phyloP scores from a whole-genome alignment of 2,113 vertebrate genomes.

The Rafetus swinhoei region DNA sequence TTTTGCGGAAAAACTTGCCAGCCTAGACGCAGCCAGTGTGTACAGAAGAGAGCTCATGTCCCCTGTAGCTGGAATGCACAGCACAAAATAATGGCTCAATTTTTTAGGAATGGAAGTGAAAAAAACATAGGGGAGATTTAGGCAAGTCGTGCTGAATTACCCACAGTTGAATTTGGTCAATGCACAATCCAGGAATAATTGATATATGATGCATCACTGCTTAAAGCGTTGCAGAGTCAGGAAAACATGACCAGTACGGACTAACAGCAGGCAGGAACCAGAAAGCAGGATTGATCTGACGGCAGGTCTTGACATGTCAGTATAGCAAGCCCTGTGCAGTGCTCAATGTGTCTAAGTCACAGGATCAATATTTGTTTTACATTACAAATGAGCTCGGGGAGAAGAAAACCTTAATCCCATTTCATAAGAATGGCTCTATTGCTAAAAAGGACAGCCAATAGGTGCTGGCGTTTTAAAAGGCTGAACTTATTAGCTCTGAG shows the following conservation, averaged over 20 bases:
- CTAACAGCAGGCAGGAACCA: conserved; percentile 52
- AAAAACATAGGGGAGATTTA: no score
- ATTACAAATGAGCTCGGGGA: conserved; percentile 21
- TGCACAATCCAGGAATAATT: conserved; percentile 25
- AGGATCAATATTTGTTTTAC: conserved; percentile 45
- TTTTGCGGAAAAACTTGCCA: no score
- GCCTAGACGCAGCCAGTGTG: no score
- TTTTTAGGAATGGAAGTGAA: no score
- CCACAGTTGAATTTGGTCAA: no score
- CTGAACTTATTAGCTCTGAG: conserved; percentile 54
- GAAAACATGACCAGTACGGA: conserved; percentile 62
- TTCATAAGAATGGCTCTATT: conserved; percentile 43
- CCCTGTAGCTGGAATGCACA: neutral
- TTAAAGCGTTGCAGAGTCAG: conserved; percentile 49
- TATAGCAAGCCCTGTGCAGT: neutral
- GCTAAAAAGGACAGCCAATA: conserved; percentile 31
- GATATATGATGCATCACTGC: conserved; percentile 52
- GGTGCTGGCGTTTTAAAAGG: conserved; percentile 51
- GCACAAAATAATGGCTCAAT: neutral
- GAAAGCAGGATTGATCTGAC: conserved; percentile 41
- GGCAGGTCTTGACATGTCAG: conserved; percentile 14
- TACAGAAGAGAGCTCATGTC: neutral
- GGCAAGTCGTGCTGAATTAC: no score
- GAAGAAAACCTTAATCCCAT: conserved; percentile 17
- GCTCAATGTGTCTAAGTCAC: conserved; percentile 13